Evolutionary conservation across 2,797 vertebrate species (phyloP), one percentile per base, ranked within the genome.

Genomic region (Cryptoblepharus egeriae): DNA sequence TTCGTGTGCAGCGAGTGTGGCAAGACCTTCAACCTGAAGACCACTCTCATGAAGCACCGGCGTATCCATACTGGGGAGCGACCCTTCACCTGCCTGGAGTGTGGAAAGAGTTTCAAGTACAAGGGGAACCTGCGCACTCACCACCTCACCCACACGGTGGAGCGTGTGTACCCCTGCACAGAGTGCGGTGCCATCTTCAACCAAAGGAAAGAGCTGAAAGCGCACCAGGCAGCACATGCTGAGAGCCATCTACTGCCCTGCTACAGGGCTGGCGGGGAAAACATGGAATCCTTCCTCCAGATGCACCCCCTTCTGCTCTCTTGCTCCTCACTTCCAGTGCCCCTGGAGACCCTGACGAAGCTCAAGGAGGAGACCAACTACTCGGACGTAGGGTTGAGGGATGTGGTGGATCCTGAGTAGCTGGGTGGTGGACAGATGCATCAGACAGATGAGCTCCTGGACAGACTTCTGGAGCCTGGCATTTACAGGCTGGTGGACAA

Each of bases 41-140:
- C 90, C 35, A 93, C 91, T 3, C 90, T 91, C 52, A 88, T 88
- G 85, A 92, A 90, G 67, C 90, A 91, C 65, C 60, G 79, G 65
- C 84, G 91, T 70, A 88, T 90, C 55, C 88, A 88, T 75, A 88
- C 88, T 0, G 91, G 91, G 0, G 88, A 87, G 75, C 76, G 88
- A 15, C 88, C 89, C 49, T 88, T 89, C 79, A 24, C 84, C 89
- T 90, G 91, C 75, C 11, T 55, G 30, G 81, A 87, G 75, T 91
- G 90, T 0, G 79, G 90, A 8, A 93, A 92, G 88, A 87, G 88
- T 85, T 93, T 93, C 90, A 92, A 91, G 82, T 96, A 97, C 96
- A 96, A 96, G 2, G 97, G 97, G 77, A 97, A 97, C 15, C 95
- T 98, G 4, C 92, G 96, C 60, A 97, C 96, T 1, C 97, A 98